phyloP scores from a whole-genome alignment of 2,888 invertebrate species.

The Temnothorax unifasciatus region DNA sequence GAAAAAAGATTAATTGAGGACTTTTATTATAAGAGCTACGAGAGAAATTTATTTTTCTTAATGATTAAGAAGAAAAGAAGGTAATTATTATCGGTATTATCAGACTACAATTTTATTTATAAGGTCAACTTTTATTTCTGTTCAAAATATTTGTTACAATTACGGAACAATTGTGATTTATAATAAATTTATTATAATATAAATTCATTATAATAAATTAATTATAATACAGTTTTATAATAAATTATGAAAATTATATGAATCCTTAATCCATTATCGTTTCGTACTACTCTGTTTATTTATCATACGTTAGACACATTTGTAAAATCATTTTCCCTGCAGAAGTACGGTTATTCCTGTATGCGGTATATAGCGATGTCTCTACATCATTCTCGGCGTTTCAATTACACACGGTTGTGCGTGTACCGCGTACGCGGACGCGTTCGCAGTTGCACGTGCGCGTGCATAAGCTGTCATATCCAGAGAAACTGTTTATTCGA shows the following conservation, averaged over 20 bases:
- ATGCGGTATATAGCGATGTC: constrained; percentile 40
- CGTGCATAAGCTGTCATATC: constrained; percentile 50
- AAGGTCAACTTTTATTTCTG: not conserved
- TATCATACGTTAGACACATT: not conserved
- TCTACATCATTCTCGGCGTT: constrained; percentile 55
- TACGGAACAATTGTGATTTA: not conserved
- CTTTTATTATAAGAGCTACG: not conserved
- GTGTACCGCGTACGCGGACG: constrained; percentile 59
- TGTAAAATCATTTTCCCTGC: constrained; percentile 5
- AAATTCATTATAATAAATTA: not conserved
- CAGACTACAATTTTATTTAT: not conserved
- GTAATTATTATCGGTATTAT: not conserved
- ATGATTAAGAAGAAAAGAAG: not conserved
- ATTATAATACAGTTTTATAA: not conserved
- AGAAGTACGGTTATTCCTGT: constrained; percentile 46
- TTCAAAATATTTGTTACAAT: not conserved
- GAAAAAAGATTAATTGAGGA: not conserved
- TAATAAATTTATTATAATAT: not conserved
- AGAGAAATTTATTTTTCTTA: not conserved
- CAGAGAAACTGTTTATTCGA: constrained; percentile 56
- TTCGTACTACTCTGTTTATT: not conserved
- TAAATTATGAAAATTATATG: not conserved
- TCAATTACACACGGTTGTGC: constrained; percentile 51
- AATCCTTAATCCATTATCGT: not conserved
- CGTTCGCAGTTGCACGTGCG: constrained; percentile 46